Evolutionary conservation across 2,797 vertebrate species (phyloP), one percentile per base, ranked within the genome.

Genomic region (Carapus acus): DNA sequence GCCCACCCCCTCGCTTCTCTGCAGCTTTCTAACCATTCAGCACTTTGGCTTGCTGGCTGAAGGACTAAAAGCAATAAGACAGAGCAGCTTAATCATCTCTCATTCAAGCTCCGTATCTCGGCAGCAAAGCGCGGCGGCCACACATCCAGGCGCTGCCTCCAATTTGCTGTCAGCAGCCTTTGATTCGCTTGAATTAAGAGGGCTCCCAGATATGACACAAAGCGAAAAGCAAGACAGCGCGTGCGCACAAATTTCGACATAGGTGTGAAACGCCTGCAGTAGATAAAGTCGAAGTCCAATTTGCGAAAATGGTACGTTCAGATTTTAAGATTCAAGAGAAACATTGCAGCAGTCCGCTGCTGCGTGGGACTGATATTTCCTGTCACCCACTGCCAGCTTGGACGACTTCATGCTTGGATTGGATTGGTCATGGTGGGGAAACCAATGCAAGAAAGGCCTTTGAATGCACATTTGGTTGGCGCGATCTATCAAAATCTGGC

Each of bases 121-220:
- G 80, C 80, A 74, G 82, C 73, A 83, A 83, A 83, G 60, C 83
- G 80, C 78, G 76, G 81, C 79, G 67, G 76, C 72, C 79, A n/a
- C 76, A 5, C 34, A 66, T 80, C 77, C 82, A 67, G 76, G 71
- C 79, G 75, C 78, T 72, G 73, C 71, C 76, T 79, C 68, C 76
- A 73, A 71, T 85, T 84, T 80, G 71, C 67, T 78, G 69, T 76
- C 69, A 55, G 69, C 74, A 58, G 70, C 63, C 70, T 83, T 79
- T 73, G 64, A 80, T 76, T 83, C 63, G 60, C 82, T 83, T 62
- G 49, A 85, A 83, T 85, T 78, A 76, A 77, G 65, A 74, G 53
- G 58, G 34, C 59, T 77, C 77, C 69, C 65, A 79, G 79, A 80
- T 79, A 69, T 60, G 69, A 71, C 64, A 73, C 68, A 82, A 83